Percentiles rank a stretch among this genome's conserved stretches.
These are phyloP conservation scores for Hermatobates lingyangjiaoensis DNA, from an alignment of 1,140 invertebrate genomes.

Conservation along the genomic window DNA sequence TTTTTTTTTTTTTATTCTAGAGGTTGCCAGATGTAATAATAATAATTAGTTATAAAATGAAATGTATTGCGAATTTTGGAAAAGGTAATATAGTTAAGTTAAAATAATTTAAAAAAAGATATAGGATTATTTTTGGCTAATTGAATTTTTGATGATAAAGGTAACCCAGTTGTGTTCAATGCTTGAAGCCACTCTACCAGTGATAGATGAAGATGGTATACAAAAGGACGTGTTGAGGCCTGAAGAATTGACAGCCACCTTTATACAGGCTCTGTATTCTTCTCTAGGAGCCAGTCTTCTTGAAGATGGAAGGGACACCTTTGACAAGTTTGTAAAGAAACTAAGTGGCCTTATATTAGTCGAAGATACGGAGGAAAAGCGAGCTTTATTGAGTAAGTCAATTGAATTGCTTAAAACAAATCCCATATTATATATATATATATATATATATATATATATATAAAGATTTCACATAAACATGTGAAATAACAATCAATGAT, in stretches of 20 bases:
- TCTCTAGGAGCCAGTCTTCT: slow-evolving; percentile 62
- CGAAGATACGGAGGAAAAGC: slow-evolving; percentile 38
- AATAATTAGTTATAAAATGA: no score
- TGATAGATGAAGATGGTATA: not conserved
- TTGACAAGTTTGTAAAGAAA: slow-evolving; percentile 39
- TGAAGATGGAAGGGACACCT: slow-evolving; percentile 41
- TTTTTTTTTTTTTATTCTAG: no score
- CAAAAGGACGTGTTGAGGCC: not conserved
- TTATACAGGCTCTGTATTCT: slow-evolving; percentile 59
- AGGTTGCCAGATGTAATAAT: no score
- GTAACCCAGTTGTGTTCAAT: slow-evolving; percentile 64
- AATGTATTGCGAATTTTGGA: no score
- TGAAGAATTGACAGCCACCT: slow-evolving; percentile 40
- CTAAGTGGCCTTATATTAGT: slow-evolving; percentile 43
- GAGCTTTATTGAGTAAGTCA: slow-evolving; percentile 25
- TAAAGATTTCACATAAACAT: no score
- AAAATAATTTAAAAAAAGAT: no score
- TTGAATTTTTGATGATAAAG: slow-evolving; percentile 25
- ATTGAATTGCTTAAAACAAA: no score
- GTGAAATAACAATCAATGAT: no score
- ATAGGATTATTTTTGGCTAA: no score
- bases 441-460: no score
- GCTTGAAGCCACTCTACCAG: slow-evolving; percentile 29
- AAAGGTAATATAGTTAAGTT: no score
- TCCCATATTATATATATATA: no score